Evolutionary conservation across 1,140 invertebrate genomes (phyloP).

Genomic region (Aphelenchoides besseyi): DNA sequence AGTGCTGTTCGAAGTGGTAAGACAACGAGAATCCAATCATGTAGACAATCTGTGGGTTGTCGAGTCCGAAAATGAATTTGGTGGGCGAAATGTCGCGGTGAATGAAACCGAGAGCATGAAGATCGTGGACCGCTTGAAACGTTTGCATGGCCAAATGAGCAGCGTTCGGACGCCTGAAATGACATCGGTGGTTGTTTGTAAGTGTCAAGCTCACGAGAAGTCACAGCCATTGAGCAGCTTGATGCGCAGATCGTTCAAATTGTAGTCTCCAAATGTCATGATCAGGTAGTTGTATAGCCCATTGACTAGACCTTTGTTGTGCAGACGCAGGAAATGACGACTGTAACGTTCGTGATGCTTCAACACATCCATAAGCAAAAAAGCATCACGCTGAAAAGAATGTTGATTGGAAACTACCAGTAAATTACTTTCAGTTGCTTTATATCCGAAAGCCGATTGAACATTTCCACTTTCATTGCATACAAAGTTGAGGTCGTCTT

Average conservation of each 20-base stretch:
- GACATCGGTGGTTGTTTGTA: background rate
- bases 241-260: slow-evolving; percentile 15
- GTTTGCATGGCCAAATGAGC: slow-evolving; percentile 21
- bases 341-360: slow-evolving; percentile 16
- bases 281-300: slow-evolving; percentile 8
- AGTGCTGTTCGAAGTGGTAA: slow-evolving; percentile 19
- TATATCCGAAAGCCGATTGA: background rate
- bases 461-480: background rate
- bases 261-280: slow-evolving; percentile 19
- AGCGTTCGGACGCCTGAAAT: slow-evolving; percentile 18
- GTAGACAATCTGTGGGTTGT: slow-evolving; percentile 11
- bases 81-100: slow-evolving; percentile 18
- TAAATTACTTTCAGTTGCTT: background rate
- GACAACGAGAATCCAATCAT: slow-evolving; percentile 21
- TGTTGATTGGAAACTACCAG: background rate
- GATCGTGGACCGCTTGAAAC: slow-evolving; percentile 25
- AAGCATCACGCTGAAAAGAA: background rate
- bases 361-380: background rate
- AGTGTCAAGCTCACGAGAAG: slow-evolving; percentile 15
- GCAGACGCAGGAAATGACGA: slow-evolving; percentile 24
- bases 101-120: slow-evolving; percentile 10
- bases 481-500: background rate
- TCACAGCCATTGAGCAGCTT: slow-evolving; percentile 4
- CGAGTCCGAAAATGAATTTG: slow-evolving; percentile 14
- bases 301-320: slow-evolving; percentile 14